Evolutionary conservation across 2,888 invertebrate genomes (phyloP).

Genomic region (Julus scandinavius): DNA sequence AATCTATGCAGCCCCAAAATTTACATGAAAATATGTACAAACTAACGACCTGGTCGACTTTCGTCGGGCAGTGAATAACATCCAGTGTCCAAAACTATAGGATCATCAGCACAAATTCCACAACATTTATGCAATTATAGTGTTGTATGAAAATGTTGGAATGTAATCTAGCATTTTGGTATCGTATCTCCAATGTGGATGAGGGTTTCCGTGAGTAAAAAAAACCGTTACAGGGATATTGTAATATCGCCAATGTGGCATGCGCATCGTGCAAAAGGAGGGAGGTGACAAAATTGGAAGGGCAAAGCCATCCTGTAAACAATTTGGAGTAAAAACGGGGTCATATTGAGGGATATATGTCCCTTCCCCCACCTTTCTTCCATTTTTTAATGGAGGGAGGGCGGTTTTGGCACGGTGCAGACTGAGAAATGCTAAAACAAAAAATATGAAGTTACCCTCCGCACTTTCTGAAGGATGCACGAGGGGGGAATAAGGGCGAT

Average conservation of each 20-base stretch:
- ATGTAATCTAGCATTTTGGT: not conserved
- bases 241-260: not conserved
- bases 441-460: not conserved
- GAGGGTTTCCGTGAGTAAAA: not conserved
- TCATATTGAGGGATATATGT: not conserved
- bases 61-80: too few relatives aligned
- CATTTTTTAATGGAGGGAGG: not conserved
- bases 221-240: not conserved
- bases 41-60: too few relatives aligned
- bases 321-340: not conserved
- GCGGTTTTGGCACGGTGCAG: constrained; percentile 12
- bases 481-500: not conserved
- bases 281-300: not conserved
- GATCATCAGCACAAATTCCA: too few relatives aligned
- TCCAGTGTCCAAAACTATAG: too few relatives aligned
- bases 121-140: not conserved
- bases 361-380: constrained; percentile 3
- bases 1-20: too few relatives aligned
- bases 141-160: not conserved
- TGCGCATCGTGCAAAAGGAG: constrained; percentile 9
- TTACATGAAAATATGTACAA: too few relatives aligned
- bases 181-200: not conserved
- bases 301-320: not conserved
- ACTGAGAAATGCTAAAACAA: not conserved
- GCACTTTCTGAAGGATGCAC: not conserved